Conservation (phyloP, 2,113 vertebrate genomes). For the Xiphorhynchus elegans region DNA sequence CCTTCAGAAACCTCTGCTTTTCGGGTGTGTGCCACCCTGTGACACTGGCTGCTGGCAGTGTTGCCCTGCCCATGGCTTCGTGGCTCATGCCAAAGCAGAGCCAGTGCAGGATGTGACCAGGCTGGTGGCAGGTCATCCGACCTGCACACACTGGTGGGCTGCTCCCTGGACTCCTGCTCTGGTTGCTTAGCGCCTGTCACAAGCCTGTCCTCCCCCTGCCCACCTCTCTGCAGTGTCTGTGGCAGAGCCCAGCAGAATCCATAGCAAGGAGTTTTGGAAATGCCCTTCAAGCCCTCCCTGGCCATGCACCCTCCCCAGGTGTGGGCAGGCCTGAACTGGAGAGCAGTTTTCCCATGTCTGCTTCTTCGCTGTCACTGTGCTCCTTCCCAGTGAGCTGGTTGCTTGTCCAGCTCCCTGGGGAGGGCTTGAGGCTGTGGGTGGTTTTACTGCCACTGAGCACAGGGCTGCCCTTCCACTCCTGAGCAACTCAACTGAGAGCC, state of each 20-base stretch:
- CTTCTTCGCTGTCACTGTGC: neutral
- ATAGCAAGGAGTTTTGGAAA: neutral
- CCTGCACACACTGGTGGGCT: neutral
- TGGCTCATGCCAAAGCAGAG: neutral
- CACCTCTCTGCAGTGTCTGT: neutral
- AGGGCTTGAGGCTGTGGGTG: neutral
- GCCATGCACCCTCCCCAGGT: neutral
- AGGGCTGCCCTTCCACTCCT: neutral
- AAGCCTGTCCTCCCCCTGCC: neutral
- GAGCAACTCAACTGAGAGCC: rapidly evolving
- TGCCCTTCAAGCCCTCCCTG: neutral
- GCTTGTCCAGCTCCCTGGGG: rapidly evolving
- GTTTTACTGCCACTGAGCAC: neutral
- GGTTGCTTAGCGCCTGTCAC: neutral
- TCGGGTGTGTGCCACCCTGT: neutral
- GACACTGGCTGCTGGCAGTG: neutral
- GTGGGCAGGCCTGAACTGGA: neutral
- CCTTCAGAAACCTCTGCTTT: neutral
- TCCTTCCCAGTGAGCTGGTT: neutral
- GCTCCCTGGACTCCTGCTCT: neutral
- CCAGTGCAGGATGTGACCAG: neutral
- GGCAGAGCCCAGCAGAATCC: neutral
- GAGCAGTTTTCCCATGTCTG: neutral
- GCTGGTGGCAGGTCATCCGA: neutral
- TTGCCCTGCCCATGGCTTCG: neutral